Conservation (phyloP, 53 echinoderm and acorn worm genomes). For the Temnopleurus reevesii region DNA sequence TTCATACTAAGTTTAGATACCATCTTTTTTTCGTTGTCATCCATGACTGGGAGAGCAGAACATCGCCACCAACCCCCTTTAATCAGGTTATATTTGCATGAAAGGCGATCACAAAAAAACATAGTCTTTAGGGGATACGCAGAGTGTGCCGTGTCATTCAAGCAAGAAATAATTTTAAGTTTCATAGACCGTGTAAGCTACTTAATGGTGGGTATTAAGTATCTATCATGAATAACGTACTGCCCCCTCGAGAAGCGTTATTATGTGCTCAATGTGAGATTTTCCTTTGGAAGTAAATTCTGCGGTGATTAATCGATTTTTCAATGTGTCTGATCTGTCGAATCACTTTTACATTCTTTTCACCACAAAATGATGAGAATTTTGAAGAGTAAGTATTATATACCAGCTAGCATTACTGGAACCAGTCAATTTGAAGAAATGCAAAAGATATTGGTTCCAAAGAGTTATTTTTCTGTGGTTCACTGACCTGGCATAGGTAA, state of each 20-base stretch:
- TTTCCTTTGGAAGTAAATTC: no score
- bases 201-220: background rate
- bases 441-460: no score
- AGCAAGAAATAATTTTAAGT: background rate
- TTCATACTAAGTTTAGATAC: background rate
- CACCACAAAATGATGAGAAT: no score
- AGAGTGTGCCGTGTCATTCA: background rate
- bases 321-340: no score
- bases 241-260: background rate
- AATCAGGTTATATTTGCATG: conserved; percentile 9
- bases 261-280: background rate
- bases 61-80: background rate
- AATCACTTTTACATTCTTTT: no score
- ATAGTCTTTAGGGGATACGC: background rate
- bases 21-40: background rate
- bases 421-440: no score
- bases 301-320: no score
- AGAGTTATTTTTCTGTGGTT: no score
- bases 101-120: background rate
- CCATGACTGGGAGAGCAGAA: background rate
- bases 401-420: no score
- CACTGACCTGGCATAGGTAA: no score
- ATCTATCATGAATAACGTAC: background rate
- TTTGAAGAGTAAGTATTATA: no score
- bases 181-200: background rate